phyloP scores from a whole-genome alignment of 2,113 vertebrate genomes.

The Nerophis lumbriciformis region DNA sequence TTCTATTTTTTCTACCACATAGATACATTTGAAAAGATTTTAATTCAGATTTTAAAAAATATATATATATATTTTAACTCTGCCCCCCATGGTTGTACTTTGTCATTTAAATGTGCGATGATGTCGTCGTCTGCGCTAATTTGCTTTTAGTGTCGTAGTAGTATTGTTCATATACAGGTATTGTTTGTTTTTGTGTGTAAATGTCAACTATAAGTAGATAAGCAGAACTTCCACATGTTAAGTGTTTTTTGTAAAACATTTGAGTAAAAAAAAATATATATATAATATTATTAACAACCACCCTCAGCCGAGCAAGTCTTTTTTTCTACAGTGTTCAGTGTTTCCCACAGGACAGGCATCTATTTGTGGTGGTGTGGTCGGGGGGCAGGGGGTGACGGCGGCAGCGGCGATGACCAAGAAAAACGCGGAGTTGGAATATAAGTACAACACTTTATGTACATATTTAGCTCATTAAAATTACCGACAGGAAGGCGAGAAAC shows the following conservation, averaged over 20 bases:
- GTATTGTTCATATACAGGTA: neutral
- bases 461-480: too few species aligned
- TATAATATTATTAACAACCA: neutral
- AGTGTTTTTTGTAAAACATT: slow-evolving; percentile 1
- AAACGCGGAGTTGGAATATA: too few species aligned
- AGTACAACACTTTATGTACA: too few species aligned
- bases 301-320: too few species aligned
- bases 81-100: neutral
- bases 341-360: too few species aligned
- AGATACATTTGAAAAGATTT: neutral
- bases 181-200: neutral
- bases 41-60: neutral
- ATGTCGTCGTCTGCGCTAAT: too few species aligned
- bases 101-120: neutral
- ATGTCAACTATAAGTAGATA: neutral
- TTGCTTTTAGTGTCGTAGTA: slow-evolving; percentile 1
- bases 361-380: too few species aligned
- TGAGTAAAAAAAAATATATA: neutral
- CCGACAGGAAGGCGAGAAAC: too few species aligned
- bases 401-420: too few species aligned
- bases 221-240: slow-evolving; percentile 3
- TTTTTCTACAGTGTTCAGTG: too few species aligned
- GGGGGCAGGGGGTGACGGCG: too few species aligned
- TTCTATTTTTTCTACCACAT: neutral
- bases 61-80: neutral